Base-by-base conservation (phyloP, 2,113 vertebrate species). In the Meles meles region DNA sequence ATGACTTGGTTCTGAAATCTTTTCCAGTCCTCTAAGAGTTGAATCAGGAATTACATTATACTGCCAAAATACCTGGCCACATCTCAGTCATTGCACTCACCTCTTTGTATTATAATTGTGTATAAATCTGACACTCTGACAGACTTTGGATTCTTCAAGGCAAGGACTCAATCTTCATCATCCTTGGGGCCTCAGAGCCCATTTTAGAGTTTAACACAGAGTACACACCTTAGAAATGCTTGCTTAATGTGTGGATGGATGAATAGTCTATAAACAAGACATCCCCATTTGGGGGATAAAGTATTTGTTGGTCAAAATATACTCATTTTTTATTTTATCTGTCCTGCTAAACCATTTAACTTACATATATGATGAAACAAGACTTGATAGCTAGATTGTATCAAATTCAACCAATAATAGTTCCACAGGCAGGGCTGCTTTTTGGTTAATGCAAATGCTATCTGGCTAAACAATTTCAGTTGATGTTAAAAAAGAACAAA, bases 361-460 rank as follows among this genome's bases (percentile, higher is more conserved):
- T 97, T 72, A 72, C 9, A 42, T 63, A 34, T 34, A n/a, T 99
- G 83, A 52, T 34, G 61, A 95, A 93, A 94, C 92, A 98, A 93
- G 76, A 94, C 96, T 98, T 65, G 27, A 97, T 96, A 93, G 86
- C 5, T 96, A 98, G 94, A 98, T 96, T 98, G 95, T 93, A 98
- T 97, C 95, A 97, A 98, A 98, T 98, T 93, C 97, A 98, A 98
- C 98, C 98, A 98, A 98, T 98, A 93, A 77, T 94, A 97, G 93
- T 96, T 96, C 96, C 97, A 86, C 25, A 71, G 13, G 39, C 47
- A 86, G 61, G 23, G 7, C 34, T 74, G 47, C 5, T 88, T 57
- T 93, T 96, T 98, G 97, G 93, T 98, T 97, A 98, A 97, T 98
- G 88, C 98, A 98, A 98, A 98, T 87, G 98, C 95, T 81, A 83